Conservation (phyloP, 1,140 invertebrate species). For the Rhyacophila brunnea region DNA sequence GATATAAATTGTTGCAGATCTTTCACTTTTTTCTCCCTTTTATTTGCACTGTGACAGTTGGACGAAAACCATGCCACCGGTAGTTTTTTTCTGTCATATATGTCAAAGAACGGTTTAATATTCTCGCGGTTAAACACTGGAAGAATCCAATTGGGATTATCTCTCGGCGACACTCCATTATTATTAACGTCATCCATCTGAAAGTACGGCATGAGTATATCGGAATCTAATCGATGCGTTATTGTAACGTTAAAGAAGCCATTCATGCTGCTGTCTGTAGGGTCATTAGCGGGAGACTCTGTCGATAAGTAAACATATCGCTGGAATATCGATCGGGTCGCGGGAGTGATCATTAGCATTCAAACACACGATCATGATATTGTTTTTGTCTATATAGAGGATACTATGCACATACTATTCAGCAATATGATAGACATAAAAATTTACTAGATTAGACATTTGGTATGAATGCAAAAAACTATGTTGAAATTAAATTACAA, state of each 20-base stretch:
- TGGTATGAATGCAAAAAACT: too few relatives aligned
- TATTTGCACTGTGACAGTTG: slow-evolving; percentile 57
- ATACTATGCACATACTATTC: too few relatives aligned
- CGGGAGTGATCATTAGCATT: too few relatives aligned
- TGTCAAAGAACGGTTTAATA: background rate
- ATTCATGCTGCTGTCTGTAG: slow-evolving; percentile 34
- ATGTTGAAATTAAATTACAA: too few relatives aligned
- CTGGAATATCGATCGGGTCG: slow-evolving; percentile 7
- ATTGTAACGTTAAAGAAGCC: slow-evolving; percentile 59
- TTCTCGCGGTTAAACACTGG: slow-evolving; percentile 4
- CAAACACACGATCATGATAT: too few relatives aligned
- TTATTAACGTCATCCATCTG: slow-evolving; percentile 40
- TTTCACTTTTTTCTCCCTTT: slow-evolving; percentile 54
- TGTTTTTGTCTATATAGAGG: too few relatives aligned
- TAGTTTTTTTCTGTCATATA: slow-evolving; percentile 41
- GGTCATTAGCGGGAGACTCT: slow-evolving; percentile 40
- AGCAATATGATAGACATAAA: too few relatives aligned
- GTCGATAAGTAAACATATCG: slow-evolving; percentile 24
- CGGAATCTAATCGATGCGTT: slow-evolving; percentile 63
- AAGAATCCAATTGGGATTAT: slow-evolving; percentile 17
- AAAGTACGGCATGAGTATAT: slow-evolving; percentile 62
- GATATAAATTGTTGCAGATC: slow-evolving; percentile 56
- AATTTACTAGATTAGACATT: too few relatives aligned
- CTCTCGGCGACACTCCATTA: slow-evolving; percentile 35
- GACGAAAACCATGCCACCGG: slow-evolving; percentile 61